Conservation (phyloP, 2,113 vertebrate species). For the Mugil cephalus region DNA sequence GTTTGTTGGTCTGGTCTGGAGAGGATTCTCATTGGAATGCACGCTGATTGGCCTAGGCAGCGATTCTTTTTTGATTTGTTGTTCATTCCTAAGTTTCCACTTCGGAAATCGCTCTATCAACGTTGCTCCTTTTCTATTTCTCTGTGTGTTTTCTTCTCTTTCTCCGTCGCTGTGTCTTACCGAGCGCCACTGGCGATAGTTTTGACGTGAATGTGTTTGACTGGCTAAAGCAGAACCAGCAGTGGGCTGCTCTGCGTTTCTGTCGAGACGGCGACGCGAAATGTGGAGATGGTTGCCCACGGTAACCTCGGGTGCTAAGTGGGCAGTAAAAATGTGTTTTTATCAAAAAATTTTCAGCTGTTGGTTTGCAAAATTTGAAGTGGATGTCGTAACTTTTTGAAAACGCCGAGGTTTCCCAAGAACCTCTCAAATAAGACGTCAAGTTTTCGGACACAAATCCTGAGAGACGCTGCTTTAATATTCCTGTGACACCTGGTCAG, state of each 20-base stretch:
- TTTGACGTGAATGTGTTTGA: constrained; percentile 76
- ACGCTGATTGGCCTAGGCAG: constrained; percentile 71
- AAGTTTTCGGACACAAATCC: not conserved
- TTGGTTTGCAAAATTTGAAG: not conserved
- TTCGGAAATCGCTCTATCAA: constrained; percentile 59
- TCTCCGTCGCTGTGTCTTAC: constrained; percentile 49
- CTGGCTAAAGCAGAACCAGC: constrained; percentile 76
- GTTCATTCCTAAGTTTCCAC: constrained; percentile 66
- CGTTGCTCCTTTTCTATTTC: constrained; percentile 36
- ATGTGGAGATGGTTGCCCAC: constrained; percentile 38
- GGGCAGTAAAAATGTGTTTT: constrained; percentile 22
- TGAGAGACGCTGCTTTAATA: not conserved
- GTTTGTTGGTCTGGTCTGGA: constrained; percentile 54
- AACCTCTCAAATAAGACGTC: no score
- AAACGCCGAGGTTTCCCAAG: no score
- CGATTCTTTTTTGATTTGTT: constrained; percentile 66
- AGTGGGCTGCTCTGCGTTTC: constrained; percentile 59
- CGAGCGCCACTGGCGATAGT: constrained; percentile 59
- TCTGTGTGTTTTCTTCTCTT: constrained; percentile 40
- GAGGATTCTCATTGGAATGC: constrained; percentile 72
- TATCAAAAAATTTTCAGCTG: constrained; percentile 32
- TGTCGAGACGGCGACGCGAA: constrained; percentile 13
- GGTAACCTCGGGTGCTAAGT: constrained; percentile 56
- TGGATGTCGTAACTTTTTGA: not conserved
- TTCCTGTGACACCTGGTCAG: constrained; percentile 6